These are phyloP conservation scores for Parambassis ranga DNA, from an alignment of 2,797 vertebrate species.

Conservation along the genomic window DNA sequence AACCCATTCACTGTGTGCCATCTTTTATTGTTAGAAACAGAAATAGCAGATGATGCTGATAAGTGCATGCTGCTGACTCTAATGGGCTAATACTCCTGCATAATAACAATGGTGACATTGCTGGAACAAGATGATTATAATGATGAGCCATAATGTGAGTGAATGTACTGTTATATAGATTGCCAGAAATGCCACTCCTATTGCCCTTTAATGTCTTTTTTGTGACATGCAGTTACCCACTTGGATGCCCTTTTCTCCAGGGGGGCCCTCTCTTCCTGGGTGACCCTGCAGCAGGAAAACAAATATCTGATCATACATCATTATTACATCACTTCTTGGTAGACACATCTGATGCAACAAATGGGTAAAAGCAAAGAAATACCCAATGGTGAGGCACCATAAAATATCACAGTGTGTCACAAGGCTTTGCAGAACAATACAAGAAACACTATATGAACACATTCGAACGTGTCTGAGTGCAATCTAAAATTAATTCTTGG, in stretches of 20 bases:
- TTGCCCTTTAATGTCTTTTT: conserved; percentile 14
- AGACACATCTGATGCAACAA: conserved; percentile 10
- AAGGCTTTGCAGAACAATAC: conserved; percentile 28
- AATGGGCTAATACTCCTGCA: conserved; percentile 25
- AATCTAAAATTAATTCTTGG: conserved; percentile 26
- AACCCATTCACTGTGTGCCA: neutral
- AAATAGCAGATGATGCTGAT: conserved; percentile 22
- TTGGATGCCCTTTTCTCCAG: conserved; percentile 89
- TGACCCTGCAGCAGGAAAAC: conserved; percentile 82
- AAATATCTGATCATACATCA: conserved; percentile 24
- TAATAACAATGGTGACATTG: conserved; percentile 33
- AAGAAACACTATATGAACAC: conserved; percentile 18
- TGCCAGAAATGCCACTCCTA: neutral
- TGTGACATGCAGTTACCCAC: conserved; percentile 74
- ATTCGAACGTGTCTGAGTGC: conserved; percentile 36
- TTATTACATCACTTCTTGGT: conserved; percentile 16
- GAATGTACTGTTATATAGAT: conserved; percentile 17
- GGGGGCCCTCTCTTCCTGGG: conserved; percentile 89
- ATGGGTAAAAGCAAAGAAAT: conserved; percentile 15
- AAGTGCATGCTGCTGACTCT: conserved; percentile 14
- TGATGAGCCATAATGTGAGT: conserved; percentile 26
- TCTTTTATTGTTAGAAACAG: neutral
- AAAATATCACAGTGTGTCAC: conserved; percentile 26
- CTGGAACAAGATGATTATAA: conserved; percentile 23
- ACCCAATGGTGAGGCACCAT: neutral